Conservation (phyloP, 2,888 invertebrate genomes). For the Schizaphis graminum region DNA sequence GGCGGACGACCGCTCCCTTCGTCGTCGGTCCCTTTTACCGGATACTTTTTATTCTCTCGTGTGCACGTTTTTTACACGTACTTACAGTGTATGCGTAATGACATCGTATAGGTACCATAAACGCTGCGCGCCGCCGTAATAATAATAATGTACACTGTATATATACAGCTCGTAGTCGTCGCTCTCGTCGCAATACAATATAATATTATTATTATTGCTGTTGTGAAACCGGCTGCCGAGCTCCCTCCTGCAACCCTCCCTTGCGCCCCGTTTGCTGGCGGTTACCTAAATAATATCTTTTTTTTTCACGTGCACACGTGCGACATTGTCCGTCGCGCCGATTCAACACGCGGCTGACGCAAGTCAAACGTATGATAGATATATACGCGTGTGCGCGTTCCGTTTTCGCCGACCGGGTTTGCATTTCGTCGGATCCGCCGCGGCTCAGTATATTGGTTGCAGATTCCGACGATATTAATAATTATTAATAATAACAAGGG, state of each 20-base stretch:
- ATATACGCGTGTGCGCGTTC: neutral
- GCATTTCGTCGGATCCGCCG: neutral
- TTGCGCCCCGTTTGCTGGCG: neutral
- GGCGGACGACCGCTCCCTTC: neutral
- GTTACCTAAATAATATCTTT: neutral
- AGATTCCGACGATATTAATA: neutral
- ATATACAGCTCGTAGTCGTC: no score
- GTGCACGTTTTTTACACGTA: conserved; percentile 10
- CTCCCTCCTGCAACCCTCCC: neutral
- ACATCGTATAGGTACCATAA: neutral
- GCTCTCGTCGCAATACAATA: conserved; percentile 13
- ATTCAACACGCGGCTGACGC: conserved; percentile 7
- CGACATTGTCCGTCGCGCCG: conserved; percentile 27
- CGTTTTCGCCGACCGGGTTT: neutral
- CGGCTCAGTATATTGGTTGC: neutral
- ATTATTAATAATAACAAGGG: neutral
- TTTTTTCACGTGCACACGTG: conserved; percentile 16
- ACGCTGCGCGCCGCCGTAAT: neutral
- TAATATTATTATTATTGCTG: conserved; percentile 28
- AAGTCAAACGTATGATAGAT: neutral
- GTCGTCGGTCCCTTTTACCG: neutral
- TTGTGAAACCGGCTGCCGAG: conserved; percentile 55
- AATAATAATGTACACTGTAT: neutral
- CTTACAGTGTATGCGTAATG: neutral
- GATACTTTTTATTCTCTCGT: neutral